These are phyloP conservation scores for Platyrinchus mystaceus DNA, from an alignment of 2,797 vertebrate species.

Conservation along the genomic window DNA sequence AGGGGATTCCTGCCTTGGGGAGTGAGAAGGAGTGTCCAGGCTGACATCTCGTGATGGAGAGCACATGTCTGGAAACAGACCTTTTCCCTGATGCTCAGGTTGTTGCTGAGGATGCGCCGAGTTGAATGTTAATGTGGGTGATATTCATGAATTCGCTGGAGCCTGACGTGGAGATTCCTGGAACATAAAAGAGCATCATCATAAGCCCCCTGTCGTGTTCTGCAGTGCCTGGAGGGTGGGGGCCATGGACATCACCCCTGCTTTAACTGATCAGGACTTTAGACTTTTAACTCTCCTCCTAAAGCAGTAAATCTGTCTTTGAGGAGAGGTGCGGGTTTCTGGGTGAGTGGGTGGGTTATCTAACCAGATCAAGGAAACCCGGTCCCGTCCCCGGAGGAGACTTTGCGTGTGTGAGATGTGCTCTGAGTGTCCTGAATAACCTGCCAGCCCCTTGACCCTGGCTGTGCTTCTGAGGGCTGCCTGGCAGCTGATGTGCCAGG, in stretches of 20 bases:
- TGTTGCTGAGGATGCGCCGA: neutral
- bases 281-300: neutral
- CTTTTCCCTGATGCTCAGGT: neutral
- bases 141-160: constrained; percentile 7
- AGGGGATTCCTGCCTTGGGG: neutral
- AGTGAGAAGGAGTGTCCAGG: neutral
- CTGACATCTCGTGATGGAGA: neutral
- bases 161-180: neutral
- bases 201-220: neutral
- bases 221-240: fast-evolving
- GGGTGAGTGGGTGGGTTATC: constrained; percentile 43
- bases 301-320: neutral
- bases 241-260: neutral
- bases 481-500: neutral
- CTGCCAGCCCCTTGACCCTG: neutral
- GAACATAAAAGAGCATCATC: neutral
- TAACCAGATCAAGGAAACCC: constrained; percentile 5
- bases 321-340: neutral
- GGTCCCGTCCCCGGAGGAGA: neutral
- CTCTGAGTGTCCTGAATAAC: neutral
- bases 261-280: neutral
- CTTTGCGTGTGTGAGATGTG: neutral
- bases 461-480: neutral
- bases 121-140: neutral
- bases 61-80: neutral